Base-by-base conservation (phyloP, 2,113 vertebrate genomes). In the Xiphias gladius region DNA sequence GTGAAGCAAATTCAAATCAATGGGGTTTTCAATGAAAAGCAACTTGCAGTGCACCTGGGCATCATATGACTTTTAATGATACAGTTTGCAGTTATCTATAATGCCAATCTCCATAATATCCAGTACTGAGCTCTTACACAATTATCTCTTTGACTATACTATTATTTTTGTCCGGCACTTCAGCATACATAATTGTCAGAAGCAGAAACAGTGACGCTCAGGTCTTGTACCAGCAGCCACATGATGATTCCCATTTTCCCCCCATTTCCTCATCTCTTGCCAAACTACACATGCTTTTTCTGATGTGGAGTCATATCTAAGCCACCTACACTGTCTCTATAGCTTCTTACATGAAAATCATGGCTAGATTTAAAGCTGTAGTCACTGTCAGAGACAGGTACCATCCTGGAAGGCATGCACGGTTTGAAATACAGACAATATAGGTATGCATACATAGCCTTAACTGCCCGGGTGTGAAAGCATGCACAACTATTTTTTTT, bases 121-220 rank as follows among this genome's bases (percentile, higher is more conserved):
- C 39, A 76, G 30, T 26, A 67, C 50, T 65, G n/a, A 67, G 58
- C 11, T 62, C 48, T 66, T 20, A 30, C 19, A 37, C 35, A 32
- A 48, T 43, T 73, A 50, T 67, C 54, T 76, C 46, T 76, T 82
- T 82, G 14, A 75, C n/a, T 59, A 11, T 70, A 43, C 63, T 41
- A 46, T 69, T 63, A 48, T 74, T 81, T 79, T 48, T 54, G 39
- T 73, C 57, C 35, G 58, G 59, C 74, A 41, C 67, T 76, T 83
- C 39, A 66, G 59, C 80, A 74, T 35, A 39, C 48, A 62, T 59
- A 62, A 79, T 30, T 67, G 52, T 61, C 61, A 20, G 48, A 59
- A 20, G 28, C 6, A 62, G 43, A 73, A 35, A 37, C 70, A 50
- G 62, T 65, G 28, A 62, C 54, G 46, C 65, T 92, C 63, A 71